phyloP scores from a whole-genome alignment of 1,140 invertebrate species.

The Probaryconus sp. region DNA sequence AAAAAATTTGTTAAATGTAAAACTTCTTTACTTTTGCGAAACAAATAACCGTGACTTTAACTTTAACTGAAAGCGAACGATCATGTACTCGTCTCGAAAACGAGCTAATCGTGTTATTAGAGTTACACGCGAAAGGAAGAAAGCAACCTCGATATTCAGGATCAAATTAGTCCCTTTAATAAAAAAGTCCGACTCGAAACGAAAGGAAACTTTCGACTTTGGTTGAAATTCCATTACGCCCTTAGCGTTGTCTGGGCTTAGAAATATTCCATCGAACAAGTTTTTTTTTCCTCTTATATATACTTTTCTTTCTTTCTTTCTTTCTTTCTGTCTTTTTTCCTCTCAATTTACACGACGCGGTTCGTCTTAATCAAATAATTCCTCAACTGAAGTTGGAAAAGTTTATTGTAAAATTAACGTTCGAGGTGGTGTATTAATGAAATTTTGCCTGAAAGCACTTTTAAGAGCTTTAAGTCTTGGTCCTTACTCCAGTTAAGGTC shows the following conservation, averaged over 20 bases:
- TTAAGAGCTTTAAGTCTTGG: constrained; percentile 50
- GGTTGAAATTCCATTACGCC: too few relatives aligned
- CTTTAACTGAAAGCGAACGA: constrained; percentile 36
- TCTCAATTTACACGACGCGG: constrained; percentile 1
- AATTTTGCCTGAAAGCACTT: too few relatives aligned
- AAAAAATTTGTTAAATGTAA: too few relatives aligned
- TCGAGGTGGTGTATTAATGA: constrained; percentile 58
- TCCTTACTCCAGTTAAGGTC: constrained; percentile 46
- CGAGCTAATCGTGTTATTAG: constrained; percentile 53
- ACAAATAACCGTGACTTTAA: too few relatives aligned
- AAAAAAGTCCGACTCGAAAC: too few relatives aligned
- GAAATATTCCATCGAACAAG: too few relatives aligned
- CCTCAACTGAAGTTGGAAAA: constrained; percentile 49
- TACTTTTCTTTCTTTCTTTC: constrained; percentile 1
- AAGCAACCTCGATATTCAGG: constrained; percentile 22
- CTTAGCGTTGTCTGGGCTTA: too few relatives aligned
- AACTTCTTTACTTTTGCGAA: too few relatives aligned
- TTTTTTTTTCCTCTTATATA: too few relatives aligned
- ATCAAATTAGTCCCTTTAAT: not conserved
- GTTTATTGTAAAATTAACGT: constrained; percentile 53
- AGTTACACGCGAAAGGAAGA: constrained; percentile 37
- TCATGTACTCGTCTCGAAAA: constrained; percentile 47
- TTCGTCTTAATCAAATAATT: constrained; percentile 56
- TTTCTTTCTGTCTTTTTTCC: constrained; percentile 10
- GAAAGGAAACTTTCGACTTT: too few relatives aligned